A percentile compares a stretch with the other conserved stretches of the same genome.
Conservation (phyloP, 2,888 invertebrate species). For the Nebria brevicollis region DNA sequence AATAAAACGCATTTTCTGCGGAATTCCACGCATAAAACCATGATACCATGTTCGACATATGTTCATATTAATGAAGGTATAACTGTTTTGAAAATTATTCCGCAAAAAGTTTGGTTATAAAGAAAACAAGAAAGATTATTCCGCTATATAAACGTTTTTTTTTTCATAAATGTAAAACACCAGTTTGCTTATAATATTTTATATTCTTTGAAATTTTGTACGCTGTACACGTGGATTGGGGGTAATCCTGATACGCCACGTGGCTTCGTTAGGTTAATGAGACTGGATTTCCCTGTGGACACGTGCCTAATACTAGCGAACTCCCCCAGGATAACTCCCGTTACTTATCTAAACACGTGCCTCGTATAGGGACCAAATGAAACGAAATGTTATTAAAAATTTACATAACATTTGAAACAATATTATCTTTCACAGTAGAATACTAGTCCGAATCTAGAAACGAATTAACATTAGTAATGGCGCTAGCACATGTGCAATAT, state of each 20-base stretch:
- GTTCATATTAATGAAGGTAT: neutral
- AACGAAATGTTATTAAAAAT: constrained; percentile 20
- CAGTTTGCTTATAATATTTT: neutral
- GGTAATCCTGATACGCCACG: constrained; percentile 53
- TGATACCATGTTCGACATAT: neutral
- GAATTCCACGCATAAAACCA: neutral
- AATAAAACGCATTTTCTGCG: constrained; percentile 20
- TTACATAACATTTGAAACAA: constrained; percentile 3
- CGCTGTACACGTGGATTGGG: constrained; percentile 52
- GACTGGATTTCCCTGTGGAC: constrained; percentile 45
- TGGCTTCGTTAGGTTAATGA: constrained; percentile 61
- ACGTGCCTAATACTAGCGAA: constrained; percentile 26
- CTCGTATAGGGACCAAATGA: neutral
- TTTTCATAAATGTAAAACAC: neutral
- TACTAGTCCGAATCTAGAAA: neutral
- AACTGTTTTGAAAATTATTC: neutral
- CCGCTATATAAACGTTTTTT: neutral
- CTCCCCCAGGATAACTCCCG: constrained; percentile 28
- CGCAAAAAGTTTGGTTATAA: neutral
- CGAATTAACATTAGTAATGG: neutral
- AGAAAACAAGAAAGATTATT: neutral
- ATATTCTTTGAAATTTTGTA: neutral
- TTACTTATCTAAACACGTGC: neutral
- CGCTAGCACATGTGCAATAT: neutral
- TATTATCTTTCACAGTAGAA: neutral